These are phyloP conservation scores for Sander lucioperca DNA, from an alignment of 2,113 vertebrate species.

Conservation along the genomic window DNA sequence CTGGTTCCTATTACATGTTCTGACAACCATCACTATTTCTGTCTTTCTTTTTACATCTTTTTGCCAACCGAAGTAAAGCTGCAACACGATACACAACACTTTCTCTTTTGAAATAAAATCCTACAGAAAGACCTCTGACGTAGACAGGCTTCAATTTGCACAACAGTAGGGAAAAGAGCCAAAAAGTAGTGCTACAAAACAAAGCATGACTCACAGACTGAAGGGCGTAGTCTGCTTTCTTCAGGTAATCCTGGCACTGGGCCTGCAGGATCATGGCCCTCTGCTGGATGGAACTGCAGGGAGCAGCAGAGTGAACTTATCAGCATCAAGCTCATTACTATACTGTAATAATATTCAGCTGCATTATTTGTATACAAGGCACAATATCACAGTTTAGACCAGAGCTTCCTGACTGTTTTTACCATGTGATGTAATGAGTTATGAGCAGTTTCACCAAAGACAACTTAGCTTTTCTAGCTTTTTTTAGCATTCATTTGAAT, in stretches of 20 bases:
- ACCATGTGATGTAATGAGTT: background rate
- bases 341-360: background rate
- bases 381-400: background rate
- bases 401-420: accelerated
- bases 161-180: background rate
- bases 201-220: constrained; percentile 75
- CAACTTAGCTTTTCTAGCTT: background rate
- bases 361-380: background rate
- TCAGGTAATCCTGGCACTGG: constrained; percentile 79
- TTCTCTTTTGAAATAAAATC: background rate
- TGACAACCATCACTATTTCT: background rate
- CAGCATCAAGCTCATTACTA: background rate
- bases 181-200: background rate
- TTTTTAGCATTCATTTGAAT: no score
- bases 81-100: background rate
- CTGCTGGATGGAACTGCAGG: constrained; percentile 71
- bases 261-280: constrained; percentile 61
- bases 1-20: constrained; percentile 10
- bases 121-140: background rate
- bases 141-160: background rate
- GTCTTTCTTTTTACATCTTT: constrained; percentile 20
- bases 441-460: background rate
- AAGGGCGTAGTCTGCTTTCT: constrained; percentile 65
- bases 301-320: constrained; percentile 35
- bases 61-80: background rate